A percentile compares a stretch with the other conserved stretches of the same genome.
Evolutionary conservation across 2,888 invertebrate species (phyloP).

Genomic region (Synergus laeviventris): DNA sequence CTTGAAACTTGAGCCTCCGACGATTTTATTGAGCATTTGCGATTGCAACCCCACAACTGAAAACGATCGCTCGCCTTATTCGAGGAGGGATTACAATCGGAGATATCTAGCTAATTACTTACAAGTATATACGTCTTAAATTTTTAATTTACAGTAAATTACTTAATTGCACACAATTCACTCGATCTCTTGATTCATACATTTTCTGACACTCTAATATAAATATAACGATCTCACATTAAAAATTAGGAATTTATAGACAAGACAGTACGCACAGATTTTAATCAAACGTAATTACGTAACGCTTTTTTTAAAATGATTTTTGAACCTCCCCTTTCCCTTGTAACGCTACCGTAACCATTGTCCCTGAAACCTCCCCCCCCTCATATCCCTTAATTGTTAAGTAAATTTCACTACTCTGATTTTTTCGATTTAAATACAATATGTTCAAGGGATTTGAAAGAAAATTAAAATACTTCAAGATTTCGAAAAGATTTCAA

Average conservation of each 20-base stretch:
- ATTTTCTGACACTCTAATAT: slow-evolving; percentile 1
- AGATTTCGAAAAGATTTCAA: too few relatives aligned
- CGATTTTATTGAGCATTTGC: slow-evolving; percentile 64
- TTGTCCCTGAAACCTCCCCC: too few relatives aligned
- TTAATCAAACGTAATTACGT: background rate
- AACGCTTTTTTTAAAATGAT: too few relatives aligned
- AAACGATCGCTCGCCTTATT: slow-evolving; percentile 44
- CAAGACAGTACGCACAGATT: slow-evolving; percentile 36
- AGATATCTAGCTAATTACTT: slow-evolving; percentile 47
- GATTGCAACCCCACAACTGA: slow-evolving; percentile 57
- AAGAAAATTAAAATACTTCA: too few relatives aligned
- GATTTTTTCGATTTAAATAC: too few relatives aligned
- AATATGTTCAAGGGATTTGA: too few relatives aligned
- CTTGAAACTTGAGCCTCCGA: slow-evolving; percentile 59
- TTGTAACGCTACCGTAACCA: too few relatives aligned
- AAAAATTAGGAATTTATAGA: slow-evolving; percentile 55
- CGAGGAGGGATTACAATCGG: slow-evolving; percentile 46
- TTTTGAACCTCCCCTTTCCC: too few relatives aligned
- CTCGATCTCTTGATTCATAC: slow-evolving; percentile 2
- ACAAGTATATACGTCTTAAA: slow-evolving; percentile 13
- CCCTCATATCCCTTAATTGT: too few relatives aligned
- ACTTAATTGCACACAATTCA: slow-evolving; percentile 54
- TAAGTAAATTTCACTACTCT: too few relatives aligned
- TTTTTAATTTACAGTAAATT: slow-evolving; percentile 46
- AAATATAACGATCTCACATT: slow-evolving; percentile 42